A percentile compares a stretch with the other conserved stretches of the same genome.
Conservation (phyloP, 2,888 invertebrate species). For the Clepsis dumicolana region DNA sequence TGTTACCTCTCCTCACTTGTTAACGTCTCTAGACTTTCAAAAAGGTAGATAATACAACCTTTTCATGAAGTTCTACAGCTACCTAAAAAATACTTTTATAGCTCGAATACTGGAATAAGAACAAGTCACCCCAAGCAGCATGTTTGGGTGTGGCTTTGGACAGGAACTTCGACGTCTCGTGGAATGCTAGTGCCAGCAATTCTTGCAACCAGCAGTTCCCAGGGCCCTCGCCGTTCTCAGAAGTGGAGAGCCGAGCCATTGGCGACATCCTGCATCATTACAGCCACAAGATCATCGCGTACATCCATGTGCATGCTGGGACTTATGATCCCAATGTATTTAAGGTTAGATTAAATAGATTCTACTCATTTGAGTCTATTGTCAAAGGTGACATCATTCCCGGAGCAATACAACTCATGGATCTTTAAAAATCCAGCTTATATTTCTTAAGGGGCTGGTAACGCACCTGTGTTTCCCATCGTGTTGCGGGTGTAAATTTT, state of each 20-base stretch:
- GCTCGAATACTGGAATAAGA: constrained; percentile 57
- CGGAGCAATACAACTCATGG: too few relatives aligned
- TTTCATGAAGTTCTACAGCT: neutral
- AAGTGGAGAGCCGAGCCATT: constrained; percentile 67
- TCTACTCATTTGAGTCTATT: neutral
- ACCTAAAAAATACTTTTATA: neutral
- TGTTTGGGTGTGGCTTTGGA: constrained; percentile 73
- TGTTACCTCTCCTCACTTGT: too few relatives aligned
- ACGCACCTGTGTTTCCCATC: too few relatives aligned
- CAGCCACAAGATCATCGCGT: constrained; percentile 71
- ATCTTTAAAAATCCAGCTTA: too few relatives aligned
- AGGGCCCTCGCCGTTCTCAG: constrained; percentile 68
- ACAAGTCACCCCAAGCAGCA: constrained; percentile 65
- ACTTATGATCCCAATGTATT: constrained; percentile 49
- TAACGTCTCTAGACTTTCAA: neutral
- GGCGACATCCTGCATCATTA: constrained; percentile 67
- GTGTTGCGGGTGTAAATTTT: too few relatives aligned
- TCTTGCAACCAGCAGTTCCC: constrained; percentile 71
- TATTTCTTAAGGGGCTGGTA: too few relatives aligned
- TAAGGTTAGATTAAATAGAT: constrained; percentile 63
- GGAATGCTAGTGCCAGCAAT: constrained; percentile 57
- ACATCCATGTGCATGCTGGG: constrained; percentile 70
- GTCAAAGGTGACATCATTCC: neutral
- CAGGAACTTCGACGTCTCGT: constrained; percentile 74
- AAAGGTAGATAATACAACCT: neutral